Evolutionary conservation across 2,888 invertebrate genomes (phyloP).

Genomic region (Eupelmus urozonus): DNA sequence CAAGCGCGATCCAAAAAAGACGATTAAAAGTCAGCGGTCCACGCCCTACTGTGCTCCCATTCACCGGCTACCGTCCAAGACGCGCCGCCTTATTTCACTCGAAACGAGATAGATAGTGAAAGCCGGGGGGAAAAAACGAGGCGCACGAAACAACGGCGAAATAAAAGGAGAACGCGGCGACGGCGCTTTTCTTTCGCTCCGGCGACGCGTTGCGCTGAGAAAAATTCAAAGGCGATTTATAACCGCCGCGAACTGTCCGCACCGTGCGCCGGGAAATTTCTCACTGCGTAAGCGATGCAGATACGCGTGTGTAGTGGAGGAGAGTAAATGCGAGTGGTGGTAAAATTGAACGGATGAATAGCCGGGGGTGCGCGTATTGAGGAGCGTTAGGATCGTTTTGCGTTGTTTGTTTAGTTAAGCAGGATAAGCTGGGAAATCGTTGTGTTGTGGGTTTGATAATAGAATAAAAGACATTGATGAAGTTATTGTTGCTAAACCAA

Average conservation of each 20-base stretch:
- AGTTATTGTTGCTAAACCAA: no score
- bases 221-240: slow-evolving; percentile 53
- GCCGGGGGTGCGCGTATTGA: no score
- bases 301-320: no score
- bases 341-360: neutral
- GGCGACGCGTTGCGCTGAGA: neutral
- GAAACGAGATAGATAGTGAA: slow-evolving; percentile 45
- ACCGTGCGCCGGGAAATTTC: slow-evolving; percentile 21
- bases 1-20: neutral
- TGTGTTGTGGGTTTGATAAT: no score
- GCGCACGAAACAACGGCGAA: neutral
- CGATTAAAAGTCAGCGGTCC: no score
- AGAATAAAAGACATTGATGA: no score
- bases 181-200: no score
- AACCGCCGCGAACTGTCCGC: slow-evolving; percentile 36
- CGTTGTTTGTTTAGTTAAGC: no score
- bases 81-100: no score
- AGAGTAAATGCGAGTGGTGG: neutral
- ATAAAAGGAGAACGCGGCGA: neutral
- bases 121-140: neutral
- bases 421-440: no score
- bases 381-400: no score
- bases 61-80: no score
- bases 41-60: slow-evolving; percentile 21
- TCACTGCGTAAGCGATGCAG: slow-evolving; percentile 6